Percentiles rank a stretch among this genome's conserved stretches.
phyloP scores from a whole-genome alignment of 2,113 vertebrate species.

The Nesoenas mayeri region DNA sequence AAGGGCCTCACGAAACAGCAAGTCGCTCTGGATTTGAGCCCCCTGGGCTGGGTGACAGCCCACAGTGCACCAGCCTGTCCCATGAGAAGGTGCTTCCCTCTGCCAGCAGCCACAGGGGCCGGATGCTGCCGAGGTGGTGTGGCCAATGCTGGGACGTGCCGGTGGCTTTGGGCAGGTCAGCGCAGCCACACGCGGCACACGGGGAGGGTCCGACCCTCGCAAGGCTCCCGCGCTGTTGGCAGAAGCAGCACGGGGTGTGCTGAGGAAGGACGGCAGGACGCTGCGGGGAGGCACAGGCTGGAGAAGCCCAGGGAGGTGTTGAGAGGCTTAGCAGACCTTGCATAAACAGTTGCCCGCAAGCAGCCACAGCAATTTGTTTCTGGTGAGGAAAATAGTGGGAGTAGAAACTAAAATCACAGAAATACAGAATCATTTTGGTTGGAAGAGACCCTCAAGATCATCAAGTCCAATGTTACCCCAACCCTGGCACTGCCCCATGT shows the following conservation, averaged over 20 bases:
- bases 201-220: background rate
- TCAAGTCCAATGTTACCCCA: too few species aligned
- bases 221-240: background rate
- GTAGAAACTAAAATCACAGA: background rate
- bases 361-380: background rate
- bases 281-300: background rate
- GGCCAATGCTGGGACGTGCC: background rate
- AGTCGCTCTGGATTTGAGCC: background rate
- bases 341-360: background rate
- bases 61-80: background rate
- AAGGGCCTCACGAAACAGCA: background rate
- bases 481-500: too few species aligned
- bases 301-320: background rate
- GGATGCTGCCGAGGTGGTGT: background rate
- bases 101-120: background rate
- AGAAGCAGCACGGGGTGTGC: background rate
- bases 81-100: background rate
- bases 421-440: background rate
- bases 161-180: background rate
- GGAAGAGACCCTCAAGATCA: too few species aligned
- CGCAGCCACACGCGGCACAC: fast-evolving
- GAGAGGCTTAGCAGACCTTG: background rate
- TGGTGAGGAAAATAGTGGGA: background rate
- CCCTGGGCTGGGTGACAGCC: background rate
- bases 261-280: background rate